phyloP scores from a whole-genome alignment of 1,140 invertebrate genomes.

The Aporrectodea caliginosa region DNA sequence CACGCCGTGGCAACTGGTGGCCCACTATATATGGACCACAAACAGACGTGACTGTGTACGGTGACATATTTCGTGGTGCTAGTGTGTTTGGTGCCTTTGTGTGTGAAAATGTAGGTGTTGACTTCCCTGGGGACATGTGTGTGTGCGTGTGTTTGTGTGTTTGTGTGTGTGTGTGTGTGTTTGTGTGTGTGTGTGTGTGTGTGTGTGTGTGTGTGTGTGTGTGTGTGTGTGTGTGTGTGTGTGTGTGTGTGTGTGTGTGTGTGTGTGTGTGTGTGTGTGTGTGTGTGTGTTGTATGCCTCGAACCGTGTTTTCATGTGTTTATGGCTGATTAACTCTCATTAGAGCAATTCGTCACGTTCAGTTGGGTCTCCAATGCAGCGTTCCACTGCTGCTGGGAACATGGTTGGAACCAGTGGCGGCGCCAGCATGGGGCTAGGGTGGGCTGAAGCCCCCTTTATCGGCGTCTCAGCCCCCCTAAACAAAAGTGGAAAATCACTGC shows the following conservation, averaged over 20 bases:
- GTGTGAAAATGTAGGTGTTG: not conserved
- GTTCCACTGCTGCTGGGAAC: too few species aligned
- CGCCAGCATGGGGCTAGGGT: too few species aligned
- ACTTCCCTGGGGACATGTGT: not conserved
- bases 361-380: too few species aligned
- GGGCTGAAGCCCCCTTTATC: too few species aligned
- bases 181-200: too few species aligned
- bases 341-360: too few species aligned
- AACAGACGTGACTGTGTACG: not conserved
- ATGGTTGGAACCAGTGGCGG: too few species aligned
- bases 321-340: too few species aligned
- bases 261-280: constrained; percentile 1
- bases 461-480: too few species aligned
- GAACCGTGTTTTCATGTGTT: not conserved
- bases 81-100: not conserved
- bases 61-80: not conserved
- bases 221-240: constrained; percentile 1
- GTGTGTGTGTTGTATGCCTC: not conserved
- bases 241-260: not conserved
- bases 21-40: not conserved
- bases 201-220: not conserved
- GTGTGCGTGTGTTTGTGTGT: too few species aligned
- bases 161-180: too few species aligned
- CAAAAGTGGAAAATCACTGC: too few species aligned
- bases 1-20: not conserved